phyloP scores from a whole-genome alignment of 2,797 vertebrate species.

The Diplodus puntazzo region DNA sequence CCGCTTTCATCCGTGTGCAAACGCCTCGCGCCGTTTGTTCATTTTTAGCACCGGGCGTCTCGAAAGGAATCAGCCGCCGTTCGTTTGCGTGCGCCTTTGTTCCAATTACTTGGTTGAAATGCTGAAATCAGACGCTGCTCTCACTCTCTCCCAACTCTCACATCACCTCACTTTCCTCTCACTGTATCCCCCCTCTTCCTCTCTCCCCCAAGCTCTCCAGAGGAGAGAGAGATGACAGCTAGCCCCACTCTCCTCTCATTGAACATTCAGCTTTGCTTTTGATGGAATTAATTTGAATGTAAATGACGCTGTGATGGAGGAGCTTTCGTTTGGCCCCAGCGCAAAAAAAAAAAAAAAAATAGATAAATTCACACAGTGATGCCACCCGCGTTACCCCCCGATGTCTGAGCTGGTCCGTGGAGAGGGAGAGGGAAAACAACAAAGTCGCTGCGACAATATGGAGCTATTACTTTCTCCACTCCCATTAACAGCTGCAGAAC shows the following conservation, averaged over 20 bases:
- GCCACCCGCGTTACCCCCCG: conserved; percentile 31
- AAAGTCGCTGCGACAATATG: conserved; percentile 36
- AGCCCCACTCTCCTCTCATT: conserved; percentile 64
- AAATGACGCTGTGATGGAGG: conserved; percentile 76
- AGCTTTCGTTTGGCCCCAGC: conserved; percentile 55
- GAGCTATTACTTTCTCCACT: conserved; percentile 40
- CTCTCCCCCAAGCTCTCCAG: conserved; percentile 26
- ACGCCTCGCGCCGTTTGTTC: conserved; percentile 20
- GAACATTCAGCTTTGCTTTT: conserved; percentile 77
- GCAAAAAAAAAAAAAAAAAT: conserved; percentile 21
- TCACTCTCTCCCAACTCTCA: conserved; percentile 11
- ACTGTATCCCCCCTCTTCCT: conserved; percentile 21
- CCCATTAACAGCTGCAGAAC: conserved; percentile 53
- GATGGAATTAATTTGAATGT: conserved; percentile 84
- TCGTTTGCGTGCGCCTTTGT: conserved; percentile 31
- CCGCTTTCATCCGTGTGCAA: conserved; percentile 8
- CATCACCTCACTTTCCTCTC: conserved; percentile 35
- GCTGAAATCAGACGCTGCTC: conserved; percentile 20
- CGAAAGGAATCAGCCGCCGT: conserved; percentile 15
- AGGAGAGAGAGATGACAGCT: conserved; percentile 57
- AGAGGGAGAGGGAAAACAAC: conserved; percentile 39
- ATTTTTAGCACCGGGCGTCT: conserved; percentile 10
- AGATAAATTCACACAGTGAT: conserved; percentile 26
- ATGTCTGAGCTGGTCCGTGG: conserved; percentile 47
- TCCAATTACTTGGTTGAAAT: conserved; percentile 25